Evolutionary conservation across 2,888 invertebrate species (phyloP), one percentile per base, ranked within the genome.

Genomic region (Sinhomidia bicolor): DNA sequence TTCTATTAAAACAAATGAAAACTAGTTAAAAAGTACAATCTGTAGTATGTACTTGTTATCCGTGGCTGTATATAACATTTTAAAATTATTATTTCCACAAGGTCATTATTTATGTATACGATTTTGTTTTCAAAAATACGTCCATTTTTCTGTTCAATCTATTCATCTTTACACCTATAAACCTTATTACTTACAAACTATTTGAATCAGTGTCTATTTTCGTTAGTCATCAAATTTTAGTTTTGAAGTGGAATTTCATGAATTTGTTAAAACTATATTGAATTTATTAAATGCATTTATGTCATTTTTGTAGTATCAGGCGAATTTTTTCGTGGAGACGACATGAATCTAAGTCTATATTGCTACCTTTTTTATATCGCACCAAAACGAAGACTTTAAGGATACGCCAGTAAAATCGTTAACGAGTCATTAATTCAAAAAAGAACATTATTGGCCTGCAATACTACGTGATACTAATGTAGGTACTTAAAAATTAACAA

Each of bases 381-480:
- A 17, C 20, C 54, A 54, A 54, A 5, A 17, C 17, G 6, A 5
- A 44, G 10, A 44, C 9, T 44, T 44, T 1, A 62, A 3, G 29
- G 12, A 62, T 6, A 62, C 29, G 32, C 68, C 68, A 41, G 68
- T 68, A 41, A 32, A 68, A 62, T 68, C 14, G n/a, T 32, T 32
- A n/a, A 68, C 65, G 17, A 68, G 36, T 68, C 41, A 62, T 26
- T 14, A n/a, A 51, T 62, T 29, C 3, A 62, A 62, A 62, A 62
- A 26, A 62, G 6, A 12, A 10, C 23, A 62, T 32, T 41, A 68
- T 68, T 68, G 68, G 68, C 68, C 68, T 68, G 68, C 68, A 68
- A 68, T 68, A 41, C n/a, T n/a, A n/a, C n/a, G n/a, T n/a, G n/a
- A n/a, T n/a, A n/a, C n/a, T 68, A 14, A 29, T 29, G 26, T 4